A percentile compares a stretch with the other conserved stretches of the same genome.
phyloP scores from a whole-genome alignment of 2,888 invertebrate species.

The Stenchaetothrips biformis region DNA sequence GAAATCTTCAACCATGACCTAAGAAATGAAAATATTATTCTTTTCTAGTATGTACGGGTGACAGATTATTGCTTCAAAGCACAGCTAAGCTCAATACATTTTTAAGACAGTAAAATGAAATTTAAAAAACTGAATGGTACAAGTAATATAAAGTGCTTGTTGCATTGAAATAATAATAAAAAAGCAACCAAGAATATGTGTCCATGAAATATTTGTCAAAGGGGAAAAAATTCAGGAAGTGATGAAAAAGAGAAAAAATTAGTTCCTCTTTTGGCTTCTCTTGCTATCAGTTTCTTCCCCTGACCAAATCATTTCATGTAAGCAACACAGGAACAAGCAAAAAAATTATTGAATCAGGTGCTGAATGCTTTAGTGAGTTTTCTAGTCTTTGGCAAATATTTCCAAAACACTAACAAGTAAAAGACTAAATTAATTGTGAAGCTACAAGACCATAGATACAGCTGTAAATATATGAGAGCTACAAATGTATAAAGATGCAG shows the following conservation, averaged over 20 bases:
- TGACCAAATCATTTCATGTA: no score
- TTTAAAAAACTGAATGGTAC: slow-evolving; percentile 38
- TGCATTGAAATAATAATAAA: slow-evolving; percentile 39
- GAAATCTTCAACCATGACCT: no score
- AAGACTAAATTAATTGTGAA: background rate
- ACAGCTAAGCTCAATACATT: background rate
- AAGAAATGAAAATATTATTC: no score
- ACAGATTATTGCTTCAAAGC: no score
- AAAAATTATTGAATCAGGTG: slow-evolving; percentile 42
- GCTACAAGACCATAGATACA: background rate
- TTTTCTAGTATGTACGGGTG: no score
- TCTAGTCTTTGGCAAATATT: background rate
- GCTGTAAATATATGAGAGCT: background rate
- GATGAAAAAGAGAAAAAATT: background rate
- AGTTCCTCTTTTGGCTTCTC: background rate
- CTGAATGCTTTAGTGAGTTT: background rate
- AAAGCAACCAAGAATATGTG: slow-evolving; percentile 38
- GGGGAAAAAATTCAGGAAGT: slow-evolving; percentile 37
- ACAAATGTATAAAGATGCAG: background rate
- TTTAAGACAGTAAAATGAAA: slow-evolving; percentile 38
- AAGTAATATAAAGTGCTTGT: no score
- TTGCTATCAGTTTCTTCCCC: no score
- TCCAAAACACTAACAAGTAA: slow-evolving; percentile 41
- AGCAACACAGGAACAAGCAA: background rate
- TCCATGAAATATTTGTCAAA: slow-evolving; percentile 31